These are phyloP conservation scores for Pitangus sulphuratus DNA, from an alignment of 2,797 vertebrate species.

Conservation along the genomic window DNA sequence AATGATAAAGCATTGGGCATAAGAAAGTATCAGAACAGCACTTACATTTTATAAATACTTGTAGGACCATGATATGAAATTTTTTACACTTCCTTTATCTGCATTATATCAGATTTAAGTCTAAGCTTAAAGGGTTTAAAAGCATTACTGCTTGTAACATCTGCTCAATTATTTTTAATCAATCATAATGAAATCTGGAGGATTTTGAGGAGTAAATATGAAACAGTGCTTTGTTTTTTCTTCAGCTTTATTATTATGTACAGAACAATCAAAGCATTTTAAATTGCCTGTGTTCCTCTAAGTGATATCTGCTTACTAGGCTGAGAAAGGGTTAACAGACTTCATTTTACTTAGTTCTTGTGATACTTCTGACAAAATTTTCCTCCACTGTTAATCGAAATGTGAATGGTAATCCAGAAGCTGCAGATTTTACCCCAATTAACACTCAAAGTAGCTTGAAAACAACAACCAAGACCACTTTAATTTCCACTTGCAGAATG, in stretches of 20 bases:
- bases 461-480: slow-evolving; percentile 50
- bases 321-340: slow-evolving; percentile 32
- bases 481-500: slow-evolving; percentile 52
- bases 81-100: slow-evolving; percentile 47
- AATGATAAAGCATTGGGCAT: neutral
- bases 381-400: neutral
- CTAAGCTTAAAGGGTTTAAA: slow-evolving; percentile 33
- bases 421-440: slow-evolving; percentile 60
- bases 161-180: slow-evolving; percentile 43
- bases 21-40: neutral
- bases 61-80: neutral
- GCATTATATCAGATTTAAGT: slow-evolving; percentile 54
- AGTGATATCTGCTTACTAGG: neutral
- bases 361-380: slow-evolving; percentile 24
- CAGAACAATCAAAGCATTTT: neutral
- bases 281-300: neutral
- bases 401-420: slow-evolving; percentile 52
- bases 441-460: slow-evolving; percentile 34
- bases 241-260: neutral
- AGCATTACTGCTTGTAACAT: slow-evolving; percentile 1
- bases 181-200: slow-evolving; percentile 5
- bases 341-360: neutral
- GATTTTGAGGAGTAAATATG: neutral
- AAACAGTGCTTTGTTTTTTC: neutral
- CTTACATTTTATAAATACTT: slow-evolving; percentile 40